phyloP scores from a whole-genome alignment of 2,797 vertebrate species.

The Phrynocephalus guinanensis region DNA sequence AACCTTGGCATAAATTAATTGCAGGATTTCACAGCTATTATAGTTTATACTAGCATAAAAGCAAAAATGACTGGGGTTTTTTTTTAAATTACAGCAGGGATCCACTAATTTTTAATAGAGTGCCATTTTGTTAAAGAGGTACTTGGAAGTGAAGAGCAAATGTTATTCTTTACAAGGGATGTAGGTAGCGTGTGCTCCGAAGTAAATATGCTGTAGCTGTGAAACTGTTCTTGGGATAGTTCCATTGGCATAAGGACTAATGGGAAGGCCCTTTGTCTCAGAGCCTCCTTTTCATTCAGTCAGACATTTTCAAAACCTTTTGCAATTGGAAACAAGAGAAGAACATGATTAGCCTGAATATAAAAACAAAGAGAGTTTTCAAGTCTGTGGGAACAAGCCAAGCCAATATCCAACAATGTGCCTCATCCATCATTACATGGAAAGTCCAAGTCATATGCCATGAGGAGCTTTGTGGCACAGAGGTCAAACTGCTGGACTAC shows the following conservation, averaged over 20 bases:
- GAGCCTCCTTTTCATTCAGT: slow-evolving; percentile 70
- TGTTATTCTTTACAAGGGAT: slow-evolving; percentile 66
- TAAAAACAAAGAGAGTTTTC: neutral
- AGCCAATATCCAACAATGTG: no score
- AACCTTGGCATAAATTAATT: slow-evolving; percentile 84
- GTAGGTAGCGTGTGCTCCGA: slow-evolving; percentile 75
- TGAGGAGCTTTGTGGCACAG: no score
- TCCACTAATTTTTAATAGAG: slow-evolving; percentile 85
- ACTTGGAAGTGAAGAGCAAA: slow-evolving; percentile 77
- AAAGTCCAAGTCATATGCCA: no score
- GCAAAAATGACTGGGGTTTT: slow-evolving; percentile 82
- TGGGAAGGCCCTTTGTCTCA: slow-evolving; percentile 72
- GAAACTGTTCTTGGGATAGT: slow-evolving; percentile 77
- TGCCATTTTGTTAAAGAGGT: slow-evolving; percentile 84
- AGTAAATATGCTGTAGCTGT: slow-evolving; percentile 78
- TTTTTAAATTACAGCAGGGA: slow-evolving; percentile 83
- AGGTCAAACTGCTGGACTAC: no score
- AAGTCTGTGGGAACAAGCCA: no score
- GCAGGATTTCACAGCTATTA: slow-evolving; percentile 82
- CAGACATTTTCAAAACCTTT: slow-evolving; percentile 70
- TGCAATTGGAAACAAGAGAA: slow-evolving; percentile 64
- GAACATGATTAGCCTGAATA: slow-evolving; percentile 46
- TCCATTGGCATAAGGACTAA: slow-evolving; percentile 76
- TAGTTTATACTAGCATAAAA: slow-evolving; percentile 83
- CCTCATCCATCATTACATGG: no score